Evolutionary conservation across 92 coral and sea anemone species (phyloP).

Genomic region (Galaxea fascicularis): DNA sequence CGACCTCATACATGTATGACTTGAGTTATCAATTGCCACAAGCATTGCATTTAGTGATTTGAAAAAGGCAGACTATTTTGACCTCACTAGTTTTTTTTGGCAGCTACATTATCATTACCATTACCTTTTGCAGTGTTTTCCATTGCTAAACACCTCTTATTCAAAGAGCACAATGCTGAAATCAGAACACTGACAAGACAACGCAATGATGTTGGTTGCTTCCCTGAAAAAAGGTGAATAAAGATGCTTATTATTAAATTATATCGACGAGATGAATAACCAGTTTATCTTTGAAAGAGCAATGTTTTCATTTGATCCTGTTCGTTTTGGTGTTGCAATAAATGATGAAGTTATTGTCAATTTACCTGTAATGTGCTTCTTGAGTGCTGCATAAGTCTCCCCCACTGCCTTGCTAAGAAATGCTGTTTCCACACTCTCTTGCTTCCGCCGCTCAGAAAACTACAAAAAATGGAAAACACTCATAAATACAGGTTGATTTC

Average conservation of each 20-base stretch:
- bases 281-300: not conserved
- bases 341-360: not conserved
- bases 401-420: conserved; percentile 92
- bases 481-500: not conserved
- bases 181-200: conserved; percentile 87
- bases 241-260: not conserved
- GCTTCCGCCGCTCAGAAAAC: conserved; percentile 97
- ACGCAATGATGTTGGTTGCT: conserved; percentile 65
- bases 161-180: conserved; percentile 86
- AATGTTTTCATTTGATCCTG: not conserved
- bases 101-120: not conserved
- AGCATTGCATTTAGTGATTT: no score
- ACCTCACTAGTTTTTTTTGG: no score
- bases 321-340: not conserved
- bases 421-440: conserved; percentile 96
- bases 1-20: no score
- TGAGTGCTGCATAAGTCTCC: conserved; percentile 81
- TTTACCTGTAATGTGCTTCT: conserved; percentile 85
- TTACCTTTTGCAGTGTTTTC: conserved; percentile 97
- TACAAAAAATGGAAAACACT: conserved; percentile 32
- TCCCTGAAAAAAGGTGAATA: conserved; percentile 53
- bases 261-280: not conserved
- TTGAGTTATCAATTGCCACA: no score
- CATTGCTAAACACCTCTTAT: conserved; percentile 95
- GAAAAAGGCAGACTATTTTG: no score